A percentile compares a stretch with the other conserved stretches of the same genome.
phyloP scores from a whole-genome alignment of 2,888 invertebrate species.

The Euphydryas editha region DNA sequence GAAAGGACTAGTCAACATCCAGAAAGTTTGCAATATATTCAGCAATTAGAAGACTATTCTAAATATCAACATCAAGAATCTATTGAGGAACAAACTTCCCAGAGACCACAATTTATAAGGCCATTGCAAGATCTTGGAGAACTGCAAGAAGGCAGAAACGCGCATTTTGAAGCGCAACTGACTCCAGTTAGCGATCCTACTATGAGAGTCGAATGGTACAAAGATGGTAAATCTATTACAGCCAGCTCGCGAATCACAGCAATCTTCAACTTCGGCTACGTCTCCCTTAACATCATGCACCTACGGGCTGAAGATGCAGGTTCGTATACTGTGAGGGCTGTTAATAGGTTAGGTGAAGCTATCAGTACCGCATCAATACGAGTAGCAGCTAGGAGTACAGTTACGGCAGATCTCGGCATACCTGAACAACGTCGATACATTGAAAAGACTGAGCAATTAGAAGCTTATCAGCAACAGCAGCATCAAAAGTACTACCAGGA shows the following conservation, averaged over 20 bases:
- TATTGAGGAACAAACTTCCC: slow-evolving; percentile 90
- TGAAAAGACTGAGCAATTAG: slow-evolving; percentile 95
- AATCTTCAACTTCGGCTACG: slow-evolving; percentile 99
- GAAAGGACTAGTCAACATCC: slow-evolving; percentile 96
- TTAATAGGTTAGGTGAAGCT: slow-evolving; percentile 95
- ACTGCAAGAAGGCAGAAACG: slow-evolving; percentile 94
- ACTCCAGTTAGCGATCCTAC: slow-evolving; percentile 96
- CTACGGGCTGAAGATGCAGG: slow-evolving; percentile 99
- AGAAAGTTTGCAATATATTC: slow-evolving; percentile 94
- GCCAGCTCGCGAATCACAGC: slow-evolving; percentile 98
- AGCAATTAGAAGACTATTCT: slow-evolving; percentile 95
- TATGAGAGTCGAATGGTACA: slow-evolving; percentile 98
- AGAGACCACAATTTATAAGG: slow-evolving; percentile 94
- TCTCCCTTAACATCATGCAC: slow-evolving; percentile 99
- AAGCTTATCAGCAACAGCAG: slow-evolving; percentile 93
- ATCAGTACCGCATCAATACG: slow-evolving; percentile 91
- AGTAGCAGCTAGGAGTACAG: slow-evolving; percentile 91
- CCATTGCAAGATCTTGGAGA: slow-evolving; percentile 94
- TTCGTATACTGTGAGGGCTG: slow-evolving; percentile 95
- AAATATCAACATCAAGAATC: slow-evolving; percentile 93
- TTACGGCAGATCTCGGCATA: slow-evolving; percentile 93
- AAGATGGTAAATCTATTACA: slow-evolving; percentile 96
- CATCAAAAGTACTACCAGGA: slow-evolving; percentile 92
- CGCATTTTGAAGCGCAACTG: slow-evolving; percentile 96
- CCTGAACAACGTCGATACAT: slow-evolving; percentile 96